Base-by-base conservation (phyloP, 2,113 vertebrate species). In the Pionites leucogaster region DNA sequence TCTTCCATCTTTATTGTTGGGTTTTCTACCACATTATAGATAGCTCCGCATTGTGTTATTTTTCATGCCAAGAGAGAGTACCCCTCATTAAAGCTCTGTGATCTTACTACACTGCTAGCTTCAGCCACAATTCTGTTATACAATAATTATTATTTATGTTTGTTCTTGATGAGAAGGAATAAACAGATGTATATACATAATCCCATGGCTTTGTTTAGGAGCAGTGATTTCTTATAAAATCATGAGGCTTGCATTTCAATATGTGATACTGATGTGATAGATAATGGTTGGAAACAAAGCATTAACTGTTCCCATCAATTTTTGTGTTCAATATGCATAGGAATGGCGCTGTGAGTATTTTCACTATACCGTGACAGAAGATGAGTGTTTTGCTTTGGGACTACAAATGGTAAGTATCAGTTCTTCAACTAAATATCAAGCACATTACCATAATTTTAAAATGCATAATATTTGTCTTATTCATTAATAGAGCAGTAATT, bases 301-400 rank as follows among this genome's bases (percentile, higher is more conserved):
- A 44, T 25, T 47, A 39, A n/a, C 8, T 47, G 25, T 72, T 65
- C 3, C 10, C 28, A 31, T n/a, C 9, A 63, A 1, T 44, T 70
- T 86, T 84, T 84, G 44, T 67, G 27, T 70, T 93, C 41, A 47
- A 10, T 62, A 18, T 70, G 28, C 37, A 27, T 52, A 67, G 37
- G 13, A 44, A 70, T 53, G 42, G 9, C 7, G 28, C 37, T 63
- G 41, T 49, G n/a, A 81, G 17, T 24, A 59, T 87, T 71, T 67
- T 13, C 41, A 39, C 67, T 69, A 10, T 24, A 28, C 29, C 10
- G 3, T 69, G 16, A 65, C 14, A 47, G 13, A 85, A 79, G 15
- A 50, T 29, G 16, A 79, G 4, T 0, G 0, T 55, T 85, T 92
- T 63, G 11, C 15, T 55, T 1, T 52, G 24, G 13, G 27, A 57